These are phyloP conservation scores for Sitta europaea DNA, from an alignment of 2,113 vertebrate species.

Conservation along the genomic window DNA sequence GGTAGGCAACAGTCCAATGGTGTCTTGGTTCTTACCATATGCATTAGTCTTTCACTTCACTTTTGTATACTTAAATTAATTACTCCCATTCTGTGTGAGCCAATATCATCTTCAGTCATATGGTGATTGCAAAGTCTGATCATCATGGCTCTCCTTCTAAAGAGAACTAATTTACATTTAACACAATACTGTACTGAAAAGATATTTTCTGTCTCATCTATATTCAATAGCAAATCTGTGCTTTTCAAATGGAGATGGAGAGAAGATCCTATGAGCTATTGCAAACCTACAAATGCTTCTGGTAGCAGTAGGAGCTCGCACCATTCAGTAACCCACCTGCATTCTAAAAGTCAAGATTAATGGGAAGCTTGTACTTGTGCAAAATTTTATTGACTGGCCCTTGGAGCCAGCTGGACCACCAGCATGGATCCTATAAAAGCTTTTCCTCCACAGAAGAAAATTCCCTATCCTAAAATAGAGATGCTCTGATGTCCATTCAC, in stretches of 20 bases:
- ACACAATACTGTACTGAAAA: background rate
- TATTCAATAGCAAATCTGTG: background rate
- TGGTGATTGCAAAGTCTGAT: background rate
- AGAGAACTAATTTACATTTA: background rate
- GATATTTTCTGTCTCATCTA: background rate
- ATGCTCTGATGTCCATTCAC: background rate
- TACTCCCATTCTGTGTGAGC: background rate
- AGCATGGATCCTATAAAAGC: background rate
- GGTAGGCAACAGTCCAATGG: background rate
- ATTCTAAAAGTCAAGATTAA: background rate
- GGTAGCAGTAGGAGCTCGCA: background rate
- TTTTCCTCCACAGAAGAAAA: background rate
- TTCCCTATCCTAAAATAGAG: background rate
- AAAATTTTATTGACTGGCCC: background rate
- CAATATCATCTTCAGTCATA: background rate
- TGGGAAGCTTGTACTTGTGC: background rate
- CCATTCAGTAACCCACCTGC: background rate
- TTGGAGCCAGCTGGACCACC: background rate
- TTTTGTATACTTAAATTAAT: background rate
- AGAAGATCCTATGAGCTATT: background rate
- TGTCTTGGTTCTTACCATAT: background rate
- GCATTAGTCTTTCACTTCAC: background rate
- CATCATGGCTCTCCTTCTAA: background rate
- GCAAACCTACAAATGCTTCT: background rate
- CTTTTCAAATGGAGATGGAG: background rate